Conservation (phyloP, 1,140 invertebrate species). For the Brachionus sp. region DNA sequence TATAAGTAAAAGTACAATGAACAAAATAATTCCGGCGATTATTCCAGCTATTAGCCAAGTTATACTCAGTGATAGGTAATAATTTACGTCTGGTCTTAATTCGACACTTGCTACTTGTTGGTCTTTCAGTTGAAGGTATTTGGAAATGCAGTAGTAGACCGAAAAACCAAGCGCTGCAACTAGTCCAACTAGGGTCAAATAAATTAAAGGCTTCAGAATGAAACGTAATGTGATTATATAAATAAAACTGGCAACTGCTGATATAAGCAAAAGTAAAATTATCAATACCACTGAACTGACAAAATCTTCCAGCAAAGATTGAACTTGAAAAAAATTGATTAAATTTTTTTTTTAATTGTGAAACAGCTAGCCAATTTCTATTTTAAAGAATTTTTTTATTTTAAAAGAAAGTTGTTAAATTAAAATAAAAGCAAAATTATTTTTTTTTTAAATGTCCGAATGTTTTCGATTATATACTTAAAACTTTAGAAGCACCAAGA, state of each 20-base stretch:
- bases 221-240: constrained; percentile 11
- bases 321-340: not conserved
- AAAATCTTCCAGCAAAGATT: constrained; percentile 24
- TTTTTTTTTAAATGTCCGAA: too few species aligned
- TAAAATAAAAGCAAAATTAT: too few species aligned
- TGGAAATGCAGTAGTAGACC: constrained; percentile 22
- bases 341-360: too few species aligned
- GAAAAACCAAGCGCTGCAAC: constrained; percentile 5
- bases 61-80: not conserved
- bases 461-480: too few species aligned
- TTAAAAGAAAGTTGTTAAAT: too few species aligned
- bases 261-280: not conserved
- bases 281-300: constrained; percentile 16
- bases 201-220: constrained; percentile 2
- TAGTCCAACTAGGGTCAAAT: not conserved
- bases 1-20: not conserved
- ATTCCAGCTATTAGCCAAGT: constrained; percentile 35
- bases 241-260: constrained; percentile 29
- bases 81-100: not conserved
- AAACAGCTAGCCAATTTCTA: too few species aligned
- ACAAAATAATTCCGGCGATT: not conserved
- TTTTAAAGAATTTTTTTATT: not conserved
- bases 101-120: not conserved
- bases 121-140: constrained; percentile 9
- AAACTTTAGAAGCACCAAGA: too few species aligned